Percentiles rank a stretch among this genome's conserved stretches.
Evolutionary conservation across 2,797 vertebrate genomes (phyloP).

Genomic region (Balearica regulorum): DNA sequence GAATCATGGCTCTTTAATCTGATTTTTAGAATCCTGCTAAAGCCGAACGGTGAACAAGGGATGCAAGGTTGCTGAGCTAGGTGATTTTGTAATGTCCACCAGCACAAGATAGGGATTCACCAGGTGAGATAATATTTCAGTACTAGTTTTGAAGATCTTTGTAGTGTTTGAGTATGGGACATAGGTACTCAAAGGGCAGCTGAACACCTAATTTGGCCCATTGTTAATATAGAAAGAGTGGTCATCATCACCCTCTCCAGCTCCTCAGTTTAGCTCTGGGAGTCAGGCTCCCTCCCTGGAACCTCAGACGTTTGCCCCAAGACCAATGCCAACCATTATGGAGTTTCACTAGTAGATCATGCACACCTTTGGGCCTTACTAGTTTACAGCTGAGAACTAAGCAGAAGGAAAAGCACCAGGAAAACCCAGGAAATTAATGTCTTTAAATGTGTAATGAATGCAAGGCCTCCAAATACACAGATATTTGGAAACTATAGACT

Average conservation of each 20-base stretch:
- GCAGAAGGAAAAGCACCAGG: neutral
- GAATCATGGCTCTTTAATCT: neutral
- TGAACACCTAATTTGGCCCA: neutral
- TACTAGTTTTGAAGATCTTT: neutral
- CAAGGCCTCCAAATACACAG: neutral
- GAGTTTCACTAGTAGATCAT: neutral
- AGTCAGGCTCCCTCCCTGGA: neutral
- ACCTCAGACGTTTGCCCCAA: neutral
- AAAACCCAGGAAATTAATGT: neutral
- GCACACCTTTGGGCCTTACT: neutral
- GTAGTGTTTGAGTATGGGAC: neutral
- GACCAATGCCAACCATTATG: neutral
- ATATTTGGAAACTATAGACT: neutral
- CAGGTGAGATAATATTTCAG: neutral
- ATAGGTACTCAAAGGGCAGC: neutral
- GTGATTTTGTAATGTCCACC: neutral
- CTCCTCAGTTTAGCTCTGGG: neutral
- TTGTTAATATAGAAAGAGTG: neutral
- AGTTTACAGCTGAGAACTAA: neutral
- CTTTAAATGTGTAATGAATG: neutral
- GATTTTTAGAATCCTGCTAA: neutral
- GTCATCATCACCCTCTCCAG: neutral
- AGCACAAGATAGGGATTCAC: neutral
- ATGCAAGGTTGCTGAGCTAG: neutral
- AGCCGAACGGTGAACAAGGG: neutral